A percentile compares a stretch with the other conserved stretches of the same genome.
Conservation (phyloP, 2,113 vertebrate species). For the Prietella phreatophila region DNA sequence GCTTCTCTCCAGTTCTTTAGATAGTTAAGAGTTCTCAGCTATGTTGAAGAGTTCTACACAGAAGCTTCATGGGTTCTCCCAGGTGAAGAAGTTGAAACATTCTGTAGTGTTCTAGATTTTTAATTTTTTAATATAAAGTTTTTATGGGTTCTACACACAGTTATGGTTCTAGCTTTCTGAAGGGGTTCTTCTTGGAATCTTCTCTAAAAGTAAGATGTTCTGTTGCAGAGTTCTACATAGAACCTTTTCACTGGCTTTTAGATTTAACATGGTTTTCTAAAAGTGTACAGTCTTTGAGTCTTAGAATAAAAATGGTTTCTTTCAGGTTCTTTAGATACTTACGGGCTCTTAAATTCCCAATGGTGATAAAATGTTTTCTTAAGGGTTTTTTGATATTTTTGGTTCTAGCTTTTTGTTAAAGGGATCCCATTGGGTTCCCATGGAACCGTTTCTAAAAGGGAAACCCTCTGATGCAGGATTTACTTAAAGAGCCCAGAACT, state of each 20-base stretch:
- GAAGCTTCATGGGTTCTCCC: not conserved
- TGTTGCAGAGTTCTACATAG: not conserved
- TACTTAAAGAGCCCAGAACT: not conserved
- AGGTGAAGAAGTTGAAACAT: not conserved
- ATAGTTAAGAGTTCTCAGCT: not conserved
- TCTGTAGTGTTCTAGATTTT: not conserved
- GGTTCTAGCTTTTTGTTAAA: not conserved
- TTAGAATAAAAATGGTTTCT: not conserved
- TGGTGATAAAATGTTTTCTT: not conserved
- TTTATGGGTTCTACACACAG: not conserved
- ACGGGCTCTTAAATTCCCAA: not conserved
- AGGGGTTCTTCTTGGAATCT: not conserved
- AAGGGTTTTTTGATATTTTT: not conserved
- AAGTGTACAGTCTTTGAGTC: not conserved
- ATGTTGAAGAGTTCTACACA: not conserved
- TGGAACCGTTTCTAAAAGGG: not conserved
- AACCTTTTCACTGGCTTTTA: not conserved
- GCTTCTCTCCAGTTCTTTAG: not conserved
- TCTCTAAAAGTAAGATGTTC: not conserved
- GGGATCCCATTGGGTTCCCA: no score
- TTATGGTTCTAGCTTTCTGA: not conserved
- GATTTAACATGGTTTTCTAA: not conserved
- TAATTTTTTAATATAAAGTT: not conserved
- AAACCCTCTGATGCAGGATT: not conserved
- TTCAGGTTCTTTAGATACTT: not conserved